Evolutionary conservation across 1,140 invertebrate genomes (phyloP), one percentile per base, ranked within the genome.

Genomic region (Forficula auricularia): DNA sequence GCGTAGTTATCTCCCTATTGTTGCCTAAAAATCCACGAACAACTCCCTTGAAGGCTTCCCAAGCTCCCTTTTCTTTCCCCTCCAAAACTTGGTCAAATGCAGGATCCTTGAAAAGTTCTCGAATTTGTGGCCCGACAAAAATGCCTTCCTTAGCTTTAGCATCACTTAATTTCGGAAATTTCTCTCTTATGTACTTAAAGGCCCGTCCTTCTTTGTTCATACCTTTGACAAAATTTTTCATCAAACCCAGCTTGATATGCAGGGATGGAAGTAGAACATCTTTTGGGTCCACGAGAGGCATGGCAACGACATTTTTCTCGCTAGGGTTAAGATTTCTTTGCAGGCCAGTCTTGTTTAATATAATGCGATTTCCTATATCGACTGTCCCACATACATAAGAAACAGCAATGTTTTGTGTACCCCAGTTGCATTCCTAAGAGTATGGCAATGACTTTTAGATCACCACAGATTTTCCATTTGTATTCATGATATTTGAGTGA

Each of bases 141-240:
- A 39, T 18, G 8, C 16, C 37, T 40, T 40, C 36, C 19, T 45
- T 33, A 13, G 41, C n/a, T 40, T 45, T 45, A n/a, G 18, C 19
- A 16, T 16, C 19, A 37, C n/a, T n/a, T n/a, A 40, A 12, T 19
- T 15, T 32, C 7, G 38, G 44, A 20, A 34, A 22, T 30, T 2
- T 6, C 16, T 20, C 18, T 40, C 20, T 43, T 18, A 50, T 36
- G 40, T 49, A 41, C 10, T 45, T 42, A 35, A 50, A 50, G 20
- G 36, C 31, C 44, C 30, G 13, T 35, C n/a, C 43, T 10, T 47
- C 40, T 27, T 43, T 39, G 15, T 53, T 22, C 30, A 51, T 30
- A 8, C 27, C 43, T 34, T 52, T 52, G 3, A 50, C 46, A 50
- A 53, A 53, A 19, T 50, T 48, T 44, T 54, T 55, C 44, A 48